phyloP scores from a whole-genome alignment of 2,797 vertebrate species.

The Macropodus opercularis region DNA sequence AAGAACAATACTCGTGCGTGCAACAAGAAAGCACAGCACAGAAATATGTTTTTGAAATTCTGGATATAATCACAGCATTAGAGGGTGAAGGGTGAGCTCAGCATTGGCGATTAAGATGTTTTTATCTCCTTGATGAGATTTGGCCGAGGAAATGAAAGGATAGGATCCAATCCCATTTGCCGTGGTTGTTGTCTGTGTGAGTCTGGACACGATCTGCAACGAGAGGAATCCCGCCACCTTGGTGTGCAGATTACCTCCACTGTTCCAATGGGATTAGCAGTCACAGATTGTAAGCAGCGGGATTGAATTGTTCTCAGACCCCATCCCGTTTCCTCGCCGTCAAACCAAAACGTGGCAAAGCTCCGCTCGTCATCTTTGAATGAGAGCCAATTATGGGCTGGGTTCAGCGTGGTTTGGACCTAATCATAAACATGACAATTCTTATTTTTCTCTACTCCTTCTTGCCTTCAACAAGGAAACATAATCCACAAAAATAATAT shows the following conservation, averaged over 20 bases:
- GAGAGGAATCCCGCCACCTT: constrained; percentile 28
- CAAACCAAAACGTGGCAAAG: constrained; percentile 30
- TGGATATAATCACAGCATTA: background rate
- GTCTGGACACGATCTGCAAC: constrained; percentile 21
- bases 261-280: constrained; percentile 62
- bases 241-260: constrained; percentile 57
- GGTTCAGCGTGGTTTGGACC: constrained; percentile 20
- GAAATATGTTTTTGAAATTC: constrained; percentile 15
- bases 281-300: constrained; percentile 56
- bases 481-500: constrained; percentile 37
- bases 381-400: constrained; percentile 31
- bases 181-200: background rate
- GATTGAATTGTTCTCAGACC: constrained; percentile 50
- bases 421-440: constrained; percentile 35
- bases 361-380: constrained; percentile 32
- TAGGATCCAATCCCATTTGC: constrained; percentile 38
- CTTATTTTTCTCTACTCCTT: constrained; percentile 1
- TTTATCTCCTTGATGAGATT: constrained; percentile 24
- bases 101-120: constrained; percentile 10
- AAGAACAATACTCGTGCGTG: constrained; percentile 40
- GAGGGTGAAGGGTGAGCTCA: background rate
- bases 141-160: constrained; percentile 17
- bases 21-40: constrained; percentile 11
- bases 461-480: constrained; percentile 29
- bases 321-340: constrained; percentile 3